Percentiles rank a stretch among this genome's conserved stretches.
These are phyloP conservation scores for Eumaeus atala DNA, from an alignment of 1,140 invertebrate genomes.

Conservation along the genomic window DNA sequence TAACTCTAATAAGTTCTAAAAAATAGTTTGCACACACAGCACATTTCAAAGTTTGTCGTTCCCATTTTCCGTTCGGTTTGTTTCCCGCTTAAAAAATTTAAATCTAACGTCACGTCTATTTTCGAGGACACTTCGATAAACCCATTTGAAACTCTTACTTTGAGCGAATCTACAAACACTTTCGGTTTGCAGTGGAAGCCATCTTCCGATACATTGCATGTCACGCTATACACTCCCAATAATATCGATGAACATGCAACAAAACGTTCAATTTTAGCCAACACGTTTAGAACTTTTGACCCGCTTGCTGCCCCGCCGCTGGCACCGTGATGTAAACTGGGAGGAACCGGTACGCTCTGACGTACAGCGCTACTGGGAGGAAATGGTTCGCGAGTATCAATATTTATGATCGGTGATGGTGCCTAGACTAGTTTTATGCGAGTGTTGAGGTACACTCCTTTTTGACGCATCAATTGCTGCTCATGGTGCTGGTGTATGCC, in stretches of 20 bases:
- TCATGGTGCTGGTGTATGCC: conserved; percentile 18
- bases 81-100: conserved; percentile 25
- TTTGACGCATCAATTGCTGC: conserved; percentile 23
- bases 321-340: not conserved
- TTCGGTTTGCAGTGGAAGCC: not conserved
- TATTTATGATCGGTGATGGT: not conserved
- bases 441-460: conserved; percentile 29
- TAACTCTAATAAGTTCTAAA: too few species aligned
- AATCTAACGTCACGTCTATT: conserved; percentile 16
- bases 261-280: not conserved
- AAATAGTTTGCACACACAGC: too few species aligned
- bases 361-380: not conserved
- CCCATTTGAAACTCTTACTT: conserved; percentile 10
- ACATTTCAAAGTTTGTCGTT: conserved; percentile 18
- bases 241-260: not conserved
- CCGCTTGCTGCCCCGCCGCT: not conserved
- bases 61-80: conserved; percentile 16
- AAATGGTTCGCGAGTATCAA: not conserved
- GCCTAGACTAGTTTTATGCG: conserved; percentile 20
- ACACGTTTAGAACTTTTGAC: not conserved
- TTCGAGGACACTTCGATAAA: conserved; percentile 6
- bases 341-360: not conserved
- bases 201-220: not conserved
- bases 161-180: conserved; percentile 9
- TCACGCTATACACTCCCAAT: not conserved